Percentiles rank a stretch among this genome's conserved stretches.
Evolutionary conservation across 2,797 vertebrate genomes (phyloP).

Genomic region (Halcyon smyrnensis): DNA sequence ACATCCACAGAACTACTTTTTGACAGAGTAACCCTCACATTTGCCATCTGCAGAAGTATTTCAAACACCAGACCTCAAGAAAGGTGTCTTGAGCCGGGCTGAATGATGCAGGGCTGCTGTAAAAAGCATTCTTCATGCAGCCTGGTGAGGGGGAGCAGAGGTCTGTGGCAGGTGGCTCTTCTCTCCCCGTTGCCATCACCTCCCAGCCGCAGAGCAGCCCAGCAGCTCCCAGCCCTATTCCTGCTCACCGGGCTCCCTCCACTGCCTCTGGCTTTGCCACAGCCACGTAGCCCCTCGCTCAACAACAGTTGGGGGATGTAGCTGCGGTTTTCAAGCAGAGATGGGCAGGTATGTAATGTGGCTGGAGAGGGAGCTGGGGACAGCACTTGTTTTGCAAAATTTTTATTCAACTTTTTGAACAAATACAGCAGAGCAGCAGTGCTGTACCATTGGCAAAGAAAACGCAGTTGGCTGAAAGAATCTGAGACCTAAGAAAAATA

Average conservation of each 20-base stretch:
- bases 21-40: not conserved
- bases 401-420: not conserved
- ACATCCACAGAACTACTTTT: not conserved
- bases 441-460: not conserved
- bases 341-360: not conserved
- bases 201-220: not conserved
- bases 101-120: not conserved
- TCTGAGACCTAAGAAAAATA: not conserved
- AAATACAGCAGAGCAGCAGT: not conserved
- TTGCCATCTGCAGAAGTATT: not conserved
- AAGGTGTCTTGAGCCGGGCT: rapidly evolving
- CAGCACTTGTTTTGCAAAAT: not conserved
- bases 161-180: not conserved
- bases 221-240: not conserved
- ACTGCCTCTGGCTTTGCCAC: not conserved
- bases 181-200: not conserved
- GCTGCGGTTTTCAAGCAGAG: not conserved
- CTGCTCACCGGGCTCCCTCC: not conserved
- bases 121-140: not conserved
- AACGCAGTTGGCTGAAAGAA: not conserved
- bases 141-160: rapidly evolving
- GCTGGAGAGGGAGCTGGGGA: not conserved
- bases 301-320: not conserved
- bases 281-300: rapidly evolving
- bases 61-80: not conserved